Evolutionary conservation across 2,113 vertebrate species (phyloP).

Genomic region (Stegostoma tigrinum): DNA sequence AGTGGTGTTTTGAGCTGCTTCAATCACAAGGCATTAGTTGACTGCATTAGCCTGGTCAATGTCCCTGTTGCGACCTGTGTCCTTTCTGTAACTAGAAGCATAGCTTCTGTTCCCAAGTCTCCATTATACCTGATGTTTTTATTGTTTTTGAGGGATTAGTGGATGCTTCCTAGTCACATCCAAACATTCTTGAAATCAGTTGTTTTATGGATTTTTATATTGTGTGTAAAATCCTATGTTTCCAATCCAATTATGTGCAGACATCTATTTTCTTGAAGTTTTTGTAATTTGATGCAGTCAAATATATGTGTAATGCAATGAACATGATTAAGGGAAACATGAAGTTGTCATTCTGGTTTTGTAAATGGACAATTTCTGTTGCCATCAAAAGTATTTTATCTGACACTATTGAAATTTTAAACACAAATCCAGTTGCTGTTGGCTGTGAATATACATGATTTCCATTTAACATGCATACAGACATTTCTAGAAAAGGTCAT

Average conservation of each 20-base stretch:
- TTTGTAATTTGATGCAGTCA: neutral
- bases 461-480: neutral
- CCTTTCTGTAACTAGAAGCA: neutral
- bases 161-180: neutral
- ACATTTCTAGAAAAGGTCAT: slow-evolving; percentile 11
- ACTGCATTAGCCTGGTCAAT: neutral
- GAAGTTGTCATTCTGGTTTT: neutral
- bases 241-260: neutral
- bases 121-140: neutral
- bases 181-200: neutral
- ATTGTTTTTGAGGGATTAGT: neutral
- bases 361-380: neutral
- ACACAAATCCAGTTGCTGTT: slow-evolving; percentile 2
- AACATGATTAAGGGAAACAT: neutral
- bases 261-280: neutral
- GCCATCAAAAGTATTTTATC: neutral
- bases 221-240: neutral
- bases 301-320: neutral
- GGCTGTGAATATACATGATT: slow-evolving; percentile 22
- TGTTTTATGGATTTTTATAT: neutral
- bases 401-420: slow-evolving; percentile 7
- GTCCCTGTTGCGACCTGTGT: neutral
- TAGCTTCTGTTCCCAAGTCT: neutral
- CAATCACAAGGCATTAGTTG: neutral
- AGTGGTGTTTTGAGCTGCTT: neutral